Evolutionary conservation across 2,888 invertebrate genomes (phyloP).

Genomic region (Cephus rjabovi): DNA sequence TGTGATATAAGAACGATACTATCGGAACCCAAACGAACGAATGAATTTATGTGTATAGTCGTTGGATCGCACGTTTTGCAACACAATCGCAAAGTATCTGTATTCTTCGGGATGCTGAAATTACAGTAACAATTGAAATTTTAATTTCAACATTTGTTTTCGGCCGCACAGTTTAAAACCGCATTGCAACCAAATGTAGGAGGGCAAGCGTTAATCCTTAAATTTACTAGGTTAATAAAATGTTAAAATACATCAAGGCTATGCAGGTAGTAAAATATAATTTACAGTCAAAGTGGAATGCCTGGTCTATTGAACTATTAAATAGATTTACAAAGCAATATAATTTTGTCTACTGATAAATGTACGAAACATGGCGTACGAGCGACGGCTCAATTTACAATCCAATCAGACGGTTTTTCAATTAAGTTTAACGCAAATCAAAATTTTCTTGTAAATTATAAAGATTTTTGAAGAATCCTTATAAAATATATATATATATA

Average conservation of each 20-base stretch:
- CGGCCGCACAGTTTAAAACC: no score
- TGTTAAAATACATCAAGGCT: no score
- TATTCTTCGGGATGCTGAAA: no score
- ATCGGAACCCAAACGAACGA: constrained; percentile 1
- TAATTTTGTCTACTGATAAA: not conserved
- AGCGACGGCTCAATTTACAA: not conserved
- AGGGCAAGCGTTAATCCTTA: no score
- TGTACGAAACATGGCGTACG: not conserved
- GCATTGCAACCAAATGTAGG: no score
- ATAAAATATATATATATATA: no score
- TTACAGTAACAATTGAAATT: no score
- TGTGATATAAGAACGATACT: constrained; percentile 24
- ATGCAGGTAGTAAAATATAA: not conserved
- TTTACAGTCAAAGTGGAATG: not conserved
- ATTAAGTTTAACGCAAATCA: not conserved
- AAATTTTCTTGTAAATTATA: not conserved
- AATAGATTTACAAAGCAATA: not conserved
- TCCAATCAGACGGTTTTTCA: not conserved
- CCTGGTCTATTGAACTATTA: not conserved
- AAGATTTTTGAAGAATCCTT: not conserved
- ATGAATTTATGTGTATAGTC: not conserved
- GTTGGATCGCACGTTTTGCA: not conserved
- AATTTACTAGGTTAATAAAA: no score
- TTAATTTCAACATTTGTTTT: no score
- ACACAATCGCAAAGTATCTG: not conserved